Evolutionary conservation across 2,113 vertebrate genomes (phyloP).

Genomic region (Pseudopipra pipra): DNA sequence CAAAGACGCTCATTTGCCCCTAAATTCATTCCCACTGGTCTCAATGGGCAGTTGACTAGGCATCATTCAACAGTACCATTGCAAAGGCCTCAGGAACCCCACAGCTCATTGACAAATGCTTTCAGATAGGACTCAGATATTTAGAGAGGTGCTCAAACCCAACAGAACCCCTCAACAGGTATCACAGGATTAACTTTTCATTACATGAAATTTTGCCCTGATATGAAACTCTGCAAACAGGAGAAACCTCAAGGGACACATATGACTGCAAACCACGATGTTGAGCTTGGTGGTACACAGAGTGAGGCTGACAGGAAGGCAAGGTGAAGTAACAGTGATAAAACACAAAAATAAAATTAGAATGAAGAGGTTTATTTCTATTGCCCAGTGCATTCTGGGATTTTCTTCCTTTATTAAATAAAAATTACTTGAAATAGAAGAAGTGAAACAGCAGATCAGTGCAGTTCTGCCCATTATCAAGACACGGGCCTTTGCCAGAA

Average conservation of each 20-base stretch:
- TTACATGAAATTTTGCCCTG: neutral
- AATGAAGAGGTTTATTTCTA: neutral
- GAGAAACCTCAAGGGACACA: neutral
- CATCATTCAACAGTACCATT: neutral
- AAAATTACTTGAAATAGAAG: neutral
- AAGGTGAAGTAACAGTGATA: neutral
- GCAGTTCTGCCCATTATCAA: neutral
- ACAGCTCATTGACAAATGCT: neutral
- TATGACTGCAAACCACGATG: neutral
- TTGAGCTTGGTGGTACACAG: neutral
- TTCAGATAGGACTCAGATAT: neutral
- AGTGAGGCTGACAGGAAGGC: neutral
- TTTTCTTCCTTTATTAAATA: neutral
- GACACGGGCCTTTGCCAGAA: neutral
- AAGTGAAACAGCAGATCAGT: neutral
- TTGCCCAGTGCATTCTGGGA: neutral
- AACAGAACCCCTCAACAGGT: neutral
- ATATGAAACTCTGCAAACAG: neutral
- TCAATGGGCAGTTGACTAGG: neutral
- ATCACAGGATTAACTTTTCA: neutral
- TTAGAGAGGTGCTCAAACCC: neutral
- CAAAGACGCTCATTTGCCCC: neutral
- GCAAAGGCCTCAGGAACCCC: neutral
- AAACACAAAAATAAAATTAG: neutral
- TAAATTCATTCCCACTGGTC: neutral